phyloP scores from a whole-genome alignment of 2,888 invertebrate species.

The Flabesymbios commensalis region DNA sequence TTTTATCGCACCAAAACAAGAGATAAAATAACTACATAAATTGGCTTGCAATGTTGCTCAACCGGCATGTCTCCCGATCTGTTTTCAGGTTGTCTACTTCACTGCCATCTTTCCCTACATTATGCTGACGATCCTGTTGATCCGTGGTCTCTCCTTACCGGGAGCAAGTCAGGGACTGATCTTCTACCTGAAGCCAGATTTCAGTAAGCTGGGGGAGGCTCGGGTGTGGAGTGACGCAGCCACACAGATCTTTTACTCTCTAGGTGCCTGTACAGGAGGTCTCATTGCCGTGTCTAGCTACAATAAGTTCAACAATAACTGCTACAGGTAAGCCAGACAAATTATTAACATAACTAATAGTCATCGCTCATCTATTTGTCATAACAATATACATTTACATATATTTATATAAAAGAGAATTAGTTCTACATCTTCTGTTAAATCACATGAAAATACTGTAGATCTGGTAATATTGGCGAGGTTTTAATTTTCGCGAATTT shows the following conservation, averaged over 20 bases:
- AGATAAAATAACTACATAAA: too few species aligned
- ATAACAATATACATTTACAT: too few species aligned
- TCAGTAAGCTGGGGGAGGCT: conserved; percentile 73
- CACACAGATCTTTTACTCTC: conserved; percentile 36
- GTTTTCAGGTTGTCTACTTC: too few species aligned
- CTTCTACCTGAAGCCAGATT: conserved; percentile 80
- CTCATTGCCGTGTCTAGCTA: conserved; percentile 44
- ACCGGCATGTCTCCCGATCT: too few species aligned
- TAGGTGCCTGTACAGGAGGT: conserved; percentile 42
- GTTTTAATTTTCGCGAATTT: too few species aligned
- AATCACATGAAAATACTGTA: too few species aligned
- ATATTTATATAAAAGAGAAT: too few species aligned
- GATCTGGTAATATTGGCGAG: too few species aligned
- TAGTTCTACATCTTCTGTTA: too few species aligned
- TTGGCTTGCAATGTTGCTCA: too few species aligned
- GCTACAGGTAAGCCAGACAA: conserved; percentile 36
- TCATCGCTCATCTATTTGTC: too few species aligned
- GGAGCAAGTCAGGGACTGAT: conserved; percentile 60
- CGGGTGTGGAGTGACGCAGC: conserved; percentile 35
- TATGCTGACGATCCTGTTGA: background rate
- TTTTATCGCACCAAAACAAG: too few species aligned
- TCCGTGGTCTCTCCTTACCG: background rate
- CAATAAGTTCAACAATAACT: conserved; percentile 45
- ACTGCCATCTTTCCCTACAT: background rate
- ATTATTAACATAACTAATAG: background rate